Evolutionary conservation across 2,888 invertebrate genomes (phyloP).

Genomic region (Crocallis elinguaria): DNA sequence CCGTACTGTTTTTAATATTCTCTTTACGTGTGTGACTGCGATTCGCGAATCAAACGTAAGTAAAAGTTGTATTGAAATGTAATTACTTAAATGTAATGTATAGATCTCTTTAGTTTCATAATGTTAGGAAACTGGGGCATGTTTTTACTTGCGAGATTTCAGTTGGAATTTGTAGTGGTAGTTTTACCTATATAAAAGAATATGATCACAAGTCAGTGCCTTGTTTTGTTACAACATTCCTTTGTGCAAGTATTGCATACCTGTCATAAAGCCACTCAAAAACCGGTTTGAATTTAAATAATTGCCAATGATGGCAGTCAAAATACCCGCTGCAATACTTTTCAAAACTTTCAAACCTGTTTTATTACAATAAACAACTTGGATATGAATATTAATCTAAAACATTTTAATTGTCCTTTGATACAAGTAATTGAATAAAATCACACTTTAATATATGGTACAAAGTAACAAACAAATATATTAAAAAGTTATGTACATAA

Average conservation of each 20-base stretch:
- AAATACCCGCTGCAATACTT: slow-evolving; percentile 13
- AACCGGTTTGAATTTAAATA: slow-evolving; percentile 39
- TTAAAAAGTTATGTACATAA: too few species aligned
- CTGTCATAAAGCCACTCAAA: slow-evolving; percentile 6
- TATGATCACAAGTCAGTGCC: slow-evolving; percentile 39
- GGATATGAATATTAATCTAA: background rate
- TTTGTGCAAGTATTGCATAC: slow-evolving; percentile 39
- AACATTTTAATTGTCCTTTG: background rate
- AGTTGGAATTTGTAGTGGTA: background rate
- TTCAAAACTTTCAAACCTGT: slow-evolving; percentile 30
- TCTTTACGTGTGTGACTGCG: too few species aligned
- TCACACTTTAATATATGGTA: too few species aligned
- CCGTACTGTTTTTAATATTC: slow-evolving; percentile 48
- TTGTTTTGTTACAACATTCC: slow-evolving; percentile 50
- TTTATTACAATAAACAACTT: slow-evolving; percentile 3
- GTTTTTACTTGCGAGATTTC: slow-evolving; percentile 13
- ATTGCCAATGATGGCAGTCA: slow-evolving; percentile 27
- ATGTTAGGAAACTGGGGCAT: background rate
- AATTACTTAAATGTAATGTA: slow-evolving; percentile 51
- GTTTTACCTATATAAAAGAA: slow-evolving; percentile 40
- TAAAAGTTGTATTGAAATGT: slow-evolving; percentile 68
- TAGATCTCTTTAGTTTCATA: too few species aligned
- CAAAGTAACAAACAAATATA: too few species aligned
- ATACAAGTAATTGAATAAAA: background rate
- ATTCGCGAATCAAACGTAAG: slow-evolving; percentile 69